These are phyloP conservation scores for Callopanchax toddi DNA, from an alignment of 2,113 vertebrate genomes.

Conservation along the genomic window DNA sequence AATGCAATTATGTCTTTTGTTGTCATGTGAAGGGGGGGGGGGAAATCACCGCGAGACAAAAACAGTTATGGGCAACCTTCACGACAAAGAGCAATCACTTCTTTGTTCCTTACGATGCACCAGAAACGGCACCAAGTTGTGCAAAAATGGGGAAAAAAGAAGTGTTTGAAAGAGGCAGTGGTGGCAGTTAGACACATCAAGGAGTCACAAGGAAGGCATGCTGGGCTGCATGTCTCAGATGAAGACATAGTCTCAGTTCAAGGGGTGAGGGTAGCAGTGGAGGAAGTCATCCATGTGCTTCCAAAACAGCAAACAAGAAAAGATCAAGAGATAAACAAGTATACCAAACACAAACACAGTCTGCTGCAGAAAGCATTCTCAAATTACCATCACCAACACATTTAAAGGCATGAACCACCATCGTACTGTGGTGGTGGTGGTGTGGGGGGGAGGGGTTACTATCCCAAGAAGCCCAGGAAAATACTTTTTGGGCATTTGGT, in stretches of 20 bases:
- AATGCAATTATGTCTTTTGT: conserved; percentile 24
- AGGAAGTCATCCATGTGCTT: neutral
- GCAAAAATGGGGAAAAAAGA: conserved; percentile 22
- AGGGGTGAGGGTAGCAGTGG: neutral
- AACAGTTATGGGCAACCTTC: conserved; percentile 10
- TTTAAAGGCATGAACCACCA: too few species aligned
- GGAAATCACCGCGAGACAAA: neutral
- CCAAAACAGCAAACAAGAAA: too few species aligned
- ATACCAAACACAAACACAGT: too few species aligned
- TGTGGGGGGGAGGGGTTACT: too few species aligned
- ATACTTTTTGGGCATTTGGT: too few species aligned
- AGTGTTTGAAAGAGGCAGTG: conserved; percentile 4
- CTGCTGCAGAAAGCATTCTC: too few species aligned
- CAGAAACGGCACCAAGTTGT: neutral
- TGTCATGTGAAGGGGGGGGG: conserved; percentile 8
- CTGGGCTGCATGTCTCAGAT: neutral
- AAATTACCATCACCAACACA: too few species aligned
- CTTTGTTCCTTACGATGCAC: conserved; percentile 8
- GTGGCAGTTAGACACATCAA: conserved; percentile 1
- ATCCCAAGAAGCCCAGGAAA: too few species aligned
- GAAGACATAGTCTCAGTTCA: neutral
- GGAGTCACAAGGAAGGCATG: conserved; percentile 4
- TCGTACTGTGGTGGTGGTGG: too few species aligned
- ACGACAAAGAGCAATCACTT: conserved; percentile 18
- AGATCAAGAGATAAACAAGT: too few species aligned